Evolutionary conservation across 2,888 invertebrate species (phyloP), one percentile per base, ranked within the genome.

Genomic region (Cataglyphis livida): DNA sequence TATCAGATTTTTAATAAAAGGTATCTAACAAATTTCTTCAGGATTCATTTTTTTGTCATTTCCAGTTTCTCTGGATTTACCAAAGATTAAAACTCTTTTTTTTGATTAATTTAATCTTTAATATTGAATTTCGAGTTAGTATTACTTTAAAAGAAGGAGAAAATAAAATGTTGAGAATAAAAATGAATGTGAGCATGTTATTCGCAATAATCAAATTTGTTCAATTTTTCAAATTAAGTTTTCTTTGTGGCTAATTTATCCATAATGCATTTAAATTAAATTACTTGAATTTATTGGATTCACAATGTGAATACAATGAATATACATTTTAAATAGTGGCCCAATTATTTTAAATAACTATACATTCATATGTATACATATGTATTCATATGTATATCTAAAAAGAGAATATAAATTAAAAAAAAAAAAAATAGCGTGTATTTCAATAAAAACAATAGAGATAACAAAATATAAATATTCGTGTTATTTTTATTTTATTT

Each of bases 151-250:
- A 62, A 74, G 51, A 21, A 35, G 4, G 2, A 51, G 1, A 51
- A 51, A 51, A 51, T 57, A 57, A 10, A 10, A 65, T 65, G 15
- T 66, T 25, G n/a, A 68, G 41, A 76, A 41, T 54, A 41, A 76
- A 66, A 51, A 41, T 68, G 4, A 76, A 57, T 9, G 48, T 38
- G 32, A 6, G 10, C 28, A 41, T 66, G 12, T 66, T 51, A n/a
- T 28, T 41, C 6, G 25, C 32, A 21, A 70, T 38, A 59, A 35
- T 28, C 5, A 28, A 78, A 41, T 38, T 38, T 32, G 28, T 12
- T 44, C 7, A 21, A 68, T 68, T 51, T 51, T 51, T 51, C n/a
- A n/a, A n/a, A 10, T 25, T 7, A 44, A 59, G 44, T 70, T 79
- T 70, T 15, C 15, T 71, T 71, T 79, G 54, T 32, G 54, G n/a